A percentile compares a stretch with the other conserved stretches of the same genome.
Evolutionary conservation across 2,797 vertebrate genomes (phyloP).

Genomic region (Phoxinus dragarum): DNA sequence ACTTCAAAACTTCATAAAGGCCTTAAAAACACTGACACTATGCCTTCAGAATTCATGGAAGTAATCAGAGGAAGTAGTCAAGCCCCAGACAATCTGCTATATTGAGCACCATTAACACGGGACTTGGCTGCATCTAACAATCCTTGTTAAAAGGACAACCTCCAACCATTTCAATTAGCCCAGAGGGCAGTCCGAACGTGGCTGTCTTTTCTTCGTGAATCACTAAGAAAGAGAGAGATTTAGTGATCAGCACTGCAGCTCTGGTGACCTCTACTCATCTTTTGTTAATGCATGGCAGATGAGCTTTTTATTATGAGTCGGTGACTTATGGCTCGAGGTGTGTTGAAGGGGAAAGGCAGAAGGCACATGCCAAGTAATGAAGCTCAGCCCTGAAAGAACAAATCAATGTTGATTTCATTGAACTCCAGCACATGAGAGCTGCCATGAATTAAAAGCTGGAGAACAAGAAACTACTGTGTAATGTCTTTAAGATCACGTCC

Average conservation of each 20-base stretch:
- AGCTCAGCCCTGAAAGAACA: constrained; percentile 42
- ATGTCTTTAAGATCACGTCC: neutral
- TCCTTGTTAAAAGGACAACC: constrained; percentile 71
- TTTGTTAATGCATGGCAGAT: constrained; percentile 70
- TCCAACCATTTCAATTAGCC: constrained; percentile 75
- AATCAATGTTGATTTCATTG: constrained; percentile 39
- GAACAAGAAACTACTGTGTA: neutral
- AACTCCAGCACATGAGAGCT: constrained; percentile 31
- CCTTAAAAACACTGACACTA: constrained; percentile 26
- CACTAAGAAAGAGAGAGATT: constrained; percentile 76
- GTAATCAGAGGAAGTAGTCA: constrained; percentile 73
- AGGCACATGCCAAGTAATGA: constrained; percentile 56
- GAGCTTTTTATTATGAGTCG: constrained; percentile 72
- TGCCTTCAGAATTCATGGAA: constrained; percentile 60
- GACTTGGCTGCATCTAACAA: constrained; percentile 67
- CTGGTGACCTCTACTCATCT: constrained; percentile 82
- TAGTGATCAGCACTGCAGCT: constrained; percentile 80
- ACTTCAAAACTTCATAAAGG: neutral
- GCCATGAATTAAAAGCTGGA: constrained; percentile 48
- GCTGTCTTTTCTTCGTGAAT: constrained; percentile 51
- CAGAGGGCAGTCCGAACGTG: constrained; percentile 67
- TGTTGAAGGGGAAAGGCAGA: constrained; percentile 48
- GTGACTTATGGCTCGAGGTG: constrained; percentile 45
- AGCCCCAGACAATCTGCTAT: constrained; percentile 74
- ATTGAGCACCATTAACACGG: constrained; percentile 76